Evolutionary conservation across 2,797 vertebrate species (phyloP).

Genomic region (Rhinella marina): DNA sequence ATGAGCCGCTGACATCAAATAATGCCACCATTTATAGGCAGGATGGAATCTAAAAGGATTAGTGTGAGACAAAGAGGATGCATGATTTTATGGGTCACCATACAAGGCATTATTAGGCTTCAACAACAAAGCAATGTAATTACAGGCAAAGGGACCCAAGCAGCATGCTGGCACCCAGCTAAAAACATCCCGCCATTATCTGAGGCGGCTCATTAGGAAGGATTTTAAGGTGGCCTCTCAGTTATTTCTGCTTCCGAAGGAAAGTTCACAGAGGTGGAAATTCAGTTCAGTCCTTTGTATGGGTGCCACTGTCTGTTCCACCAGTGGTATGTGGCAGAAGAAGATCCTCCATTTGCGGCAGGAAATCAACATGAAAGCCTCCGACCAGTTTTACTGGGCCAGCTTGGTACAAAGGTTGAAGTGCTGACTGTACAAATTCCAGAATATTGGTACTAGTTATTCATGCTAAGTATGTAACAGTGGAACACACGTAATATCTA

Average conservation of each 20-base stretch:
- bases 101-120: slow-evolving; percentile 71
- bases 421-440: slow-evolving; percentile 35
- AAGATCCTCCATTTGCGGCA: slow-evolving; percentile 18
- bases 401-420: slow-evolving; percentile 10
- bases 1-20: slow-evolving; percentile 68
- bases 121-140: slow-evolving; percentile 74
- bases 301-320: slow-evolving; percentile 47
- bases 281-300: slow-evolving; percentile 33
- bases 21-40: slow-evolving; percentile 73
- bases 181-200: slow-evolving; percentile 42
- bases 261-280: slow-evolving; percentile 50
- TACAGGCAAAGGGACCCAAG: slow-evolving; percentile 70
- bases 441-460: slow-evolving; percentile 2
- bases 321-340: slow-evolving; percentile 32
- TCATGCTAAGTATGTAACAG: neutral
- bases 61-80: slow-evolving; percentile 71
- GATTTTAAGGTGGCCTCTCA: slow-evolving; percentile 42
- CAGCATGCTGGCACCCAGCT: slow-evolving; percentile 55
- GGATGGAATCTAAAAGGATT: slow-evolving; percentile 76
- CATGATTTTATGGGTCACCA: slow-evolving; percentile 76
- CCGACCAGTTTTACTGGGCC: slow-evolving; percentile 23
- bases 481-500: neutral
- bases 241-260: slow-evolving; percentile 42
- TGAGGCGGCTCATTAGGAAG: slow-evolving; percentile 44
- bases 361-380: slow-evolving; percentile 42